Conservation (phyloP, 2,113 vertebrate genomes). For the Okapia johnstoni region DNA sequence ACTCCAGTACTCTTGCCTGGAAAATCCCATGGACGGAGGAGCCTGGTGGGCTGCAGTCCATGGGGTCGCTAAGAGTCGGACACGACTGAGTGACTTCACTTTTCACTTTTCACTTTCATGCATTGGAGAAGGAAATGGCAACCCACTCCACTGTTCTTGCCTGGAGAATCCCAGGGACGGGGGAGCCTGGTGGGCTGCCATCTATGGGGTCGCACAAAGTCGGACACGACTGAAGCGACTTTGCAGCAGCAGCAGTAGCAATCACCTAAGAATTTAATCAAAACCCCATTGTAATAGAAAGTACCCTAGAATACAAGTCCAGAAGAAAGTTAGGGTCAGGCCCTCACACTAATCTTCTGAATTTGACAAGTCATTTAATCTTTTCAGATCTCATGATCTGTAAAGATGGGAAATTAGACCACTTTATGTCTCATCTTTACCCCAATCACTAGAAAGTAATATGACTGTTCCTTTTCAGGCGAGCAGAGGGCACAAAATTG, state of each 20-base stretch:
- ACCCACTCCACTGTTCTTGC: too few species aligned
- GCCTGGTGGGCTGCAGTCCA: too few species aligned
- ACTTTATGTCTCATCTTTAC: neutral
- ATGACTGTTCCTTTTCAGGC: neutral
- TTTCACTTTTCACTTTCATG: too few species aligned
- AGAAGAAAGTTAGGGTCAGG: neutral
- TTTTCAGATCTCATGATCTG: neutral
- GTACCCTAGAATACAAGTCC: neutral
- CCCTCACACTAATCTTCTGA: neutral
- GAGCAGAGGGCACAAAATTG: neutral
- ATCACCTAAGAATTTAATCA: neutral
- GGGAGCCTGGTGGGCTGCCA: too few species aligned
- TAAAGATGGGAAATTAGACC: neutral
- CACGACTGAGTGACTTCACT: too few species aligned
- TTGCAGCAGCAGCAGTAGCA: neutral
- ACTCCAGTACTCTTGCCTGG: too few species aligned
- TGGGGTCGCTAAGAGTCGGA: too few species aligned
- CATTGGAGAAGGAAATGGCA: too few species aligned
- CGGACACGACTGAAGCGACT: too few species aligned
- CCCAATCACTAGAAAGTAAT: neutral
- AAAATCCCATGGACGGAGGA: too few species aligned
- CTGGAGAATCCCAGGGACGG: too few species aligned
- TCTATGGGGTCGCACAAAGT: too few species aligned
- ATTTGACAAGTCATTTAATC: neutral
- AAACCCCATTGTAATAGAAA: neutral